Percentiles rank a stretch among this genome's conserved stretches.
These are phyloP conservation scores for Oreochromis spilurus DNA, from an alignment of 2,113 vertebrate genomes.

Conservation along the genomic window DNA sequence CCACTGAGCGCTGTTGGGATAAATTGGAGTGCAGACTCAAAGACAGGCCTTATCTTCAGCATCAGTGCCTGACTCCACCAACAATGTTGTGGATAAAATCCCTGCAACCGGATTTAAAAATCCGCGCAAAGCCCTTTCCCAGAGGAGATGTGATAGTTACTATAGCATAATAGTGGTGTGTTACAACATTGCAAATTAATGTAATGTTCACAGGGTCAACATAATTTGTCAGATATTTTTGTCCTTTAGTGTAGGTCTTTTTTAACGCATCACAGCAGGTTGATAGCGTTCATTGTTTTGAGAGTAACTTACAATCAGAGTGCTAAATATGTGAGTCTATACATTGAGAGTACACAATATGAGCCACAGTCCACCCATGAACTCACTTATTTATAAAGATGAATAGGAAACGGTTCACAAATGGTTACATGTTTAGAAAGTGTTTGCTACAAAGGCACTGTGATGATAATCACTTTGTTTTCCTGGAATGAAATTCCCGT, in stretches of 20 bases:
- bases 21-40: background rate
- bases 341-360: background rate
- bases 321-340: background rate
- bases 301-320: background rate
- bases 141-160: background rate
- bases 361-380: background rate
- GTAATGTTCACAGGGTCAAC: background rate
- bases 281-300: background rate
- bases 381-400: background rate
- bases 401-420: background rate
- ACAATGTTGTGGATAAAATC: background rate
- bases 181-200: background rate
- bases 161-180: background rate
- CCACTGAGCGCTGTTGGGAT: background rate
- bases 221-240: background rate
- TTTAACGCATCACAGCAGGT: background rate
- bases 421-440: background rate
- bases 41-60: background rate
- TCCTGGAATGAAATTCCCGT: slow-evolving; percentile 20
- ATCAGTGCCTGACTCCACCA: background rate
- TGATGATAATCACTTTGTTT: slow-evolving; percentile 35
- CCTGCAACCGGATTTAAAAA: background rate
- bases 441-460: background rate
- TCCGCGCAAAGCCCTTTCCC: background rate
- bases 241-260: background rate